phyloP scores from a whole-genome alignment of 2,113 vertebrate species.

The Hucho hucho region DNA sequence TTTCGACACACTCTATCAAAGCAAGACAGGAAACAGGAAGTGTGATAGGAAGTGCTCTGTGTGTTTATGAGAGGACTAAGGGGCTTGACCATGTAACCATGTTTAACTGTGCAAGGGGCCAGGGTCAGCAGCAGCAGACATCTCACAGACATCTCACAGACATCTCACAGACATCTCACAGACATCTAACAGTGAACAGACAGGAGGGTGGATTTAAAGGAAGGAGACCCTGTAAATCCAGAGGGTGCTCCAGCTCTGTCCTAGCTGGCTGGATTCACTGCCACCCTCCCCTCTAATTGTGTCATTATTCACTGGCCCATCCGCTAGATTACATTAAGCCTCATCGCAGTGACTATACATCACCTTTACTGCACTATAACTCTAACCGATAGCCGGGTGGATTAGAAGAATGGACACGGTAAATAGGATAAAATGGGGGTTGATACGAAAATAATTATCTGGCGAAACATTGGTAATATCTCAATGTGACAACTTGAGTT shows the following conservation, averaged over 20 bases:
- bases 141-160: slow-evolving; percentile 3
- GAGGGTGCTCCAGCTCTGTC: slow-evolving; percentile 2
- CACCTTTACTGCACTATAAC: slow-evolving; percentile 55
- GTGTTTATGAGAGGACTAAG: slow-evolving; percentile 47
- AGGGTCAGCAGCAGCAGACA: neutral
- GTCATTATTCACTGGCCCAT: slow-evolving; percentile 63
- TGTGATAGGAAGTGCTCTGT: slow-evolving; percentile 19
- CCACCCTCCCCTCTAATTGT: slow-evolving; percentile 49
- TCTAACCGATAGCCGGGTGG: slow-evolving; percentile 41
- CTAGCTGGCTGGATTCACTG: slow-evolving; percentile 47
- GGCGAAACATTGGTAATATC: slow-evolving; percentile 4
- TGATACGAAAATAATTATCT: slow-evolving; percentile 33
- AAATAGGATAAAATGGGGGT: slow-evolving; percentile 48
- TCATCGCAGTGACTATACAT: slow-evolving; percentile 48
- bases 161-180: neutral
- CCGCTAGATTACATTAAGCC: slow-evolving; percentile 63
- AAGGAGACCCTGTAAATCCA: slow-evolving; percentile 55
- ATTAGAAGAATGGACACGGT: slow-evolving; percentile 44
- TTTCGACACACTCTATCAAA: slow-evolving; percentile 45
- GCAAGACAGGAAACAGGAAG: slow-evolving; percentile 21
- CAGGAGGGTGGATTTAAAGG: slow-evolving; percentile 48
- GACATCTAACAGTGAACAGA: slow-evolving; percentile 23
- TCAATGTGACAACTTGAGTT: slow-evolving; percentile 25
- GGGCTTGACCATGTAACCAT: slow-evolving; percentile 21
- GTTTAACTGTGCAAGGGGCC: neutral